Percentiles rank a stretch among this genome's conserved stretches.
Evolutionary conservation across 2,113 vertebrate species (phyloP).

Genomic region (Cavia porcellus): DNA sequence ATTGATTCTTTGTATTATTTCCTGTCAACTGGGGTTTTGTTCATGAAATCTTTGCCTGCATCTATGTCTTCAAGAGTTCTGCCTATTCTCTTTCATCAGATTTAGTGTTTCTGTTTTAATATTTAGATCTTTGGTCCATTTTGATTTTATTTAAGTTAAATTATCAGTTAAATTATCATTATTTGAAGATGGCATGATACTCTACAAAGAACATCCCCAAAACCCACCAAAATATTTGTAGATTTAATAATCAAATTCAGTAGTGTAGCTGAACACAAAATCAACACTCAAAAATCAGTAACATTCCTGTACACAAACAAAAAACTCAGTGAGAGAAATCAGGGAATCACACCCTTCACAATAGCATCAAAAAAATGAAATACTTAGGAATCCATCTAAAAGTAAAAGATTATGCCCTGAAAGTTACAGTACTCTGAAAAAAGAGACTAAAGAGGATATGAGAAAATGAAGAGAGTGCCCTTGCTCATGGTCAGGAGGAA

Average conservation of each 20-base stretch:
- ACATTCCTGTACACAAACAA: background rate
- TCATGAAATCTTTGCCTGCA: background rate
- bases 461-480: no score
- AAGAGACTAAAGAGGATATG: background rate
- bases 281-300: background rate
- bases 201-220: background rate
- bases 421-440: background rate
- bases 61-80: background rate
- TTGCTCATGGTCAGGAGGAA: no score
- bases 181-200: background rate
- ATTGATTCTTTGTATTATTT: background rate
- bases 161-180: background rate
- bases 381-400: background rate
- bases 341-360: background rate
- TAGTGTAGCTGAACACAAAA: background rate
- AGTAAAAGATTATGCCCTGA: background rate
- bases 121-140: background rate
- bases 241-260: background rate
- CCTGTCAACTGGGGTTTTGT: background rate
- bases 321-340: background rate
- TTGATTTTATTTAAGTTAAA: background rate
- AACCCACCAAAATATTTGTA: background rate
- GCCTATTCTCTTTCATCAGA: background rate
- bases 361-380: background rate
- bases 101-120: background rate